These are phyloP conservation scores for Protophormia terraenovae DNA, from an alignment of 2,888 invertebrate genomes.

Conservation along the genomic window DNA sequence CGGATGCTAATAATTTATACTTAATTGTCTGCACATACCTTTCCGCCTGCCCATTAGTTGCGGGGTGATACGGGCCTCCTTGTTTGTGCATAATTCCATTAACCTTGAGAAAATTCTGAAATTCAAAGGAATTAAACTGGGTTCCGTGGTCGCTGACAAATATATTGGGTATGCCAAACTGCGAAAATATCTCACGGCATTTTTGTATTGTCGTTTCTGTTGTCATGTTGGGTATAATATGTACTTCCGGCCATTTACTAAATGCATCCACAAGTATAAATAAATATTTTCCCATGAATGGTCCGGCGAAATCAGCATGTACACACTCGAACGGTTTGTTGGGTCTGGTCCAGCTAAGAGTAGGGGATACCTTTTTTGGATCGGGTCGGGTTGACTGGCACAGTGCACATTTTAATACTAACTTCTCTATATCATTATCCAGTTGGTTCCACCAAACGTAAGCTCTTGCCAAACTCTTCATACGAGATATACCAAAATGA, in stretches of 20 bases:
- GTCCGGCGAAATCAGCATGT: too few relatives aligned
- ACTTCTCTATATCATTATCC: conserved; percentile 14
- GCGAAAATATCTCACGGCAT: conserved; percentile 56
- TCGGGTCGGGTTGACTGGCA: background rate
- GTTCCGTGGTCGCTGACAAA: background rate
- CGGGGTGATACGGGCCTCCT: background rate
- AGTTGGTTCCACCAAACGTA: conserved; percentile 12
- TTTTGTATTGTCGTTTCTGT: conserved; percentile 48
- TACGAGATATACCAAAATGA: conserved; percentile 29
- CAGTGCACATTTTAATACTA: conserved; percentile 12
- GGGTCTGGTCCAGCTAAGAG: background rate
- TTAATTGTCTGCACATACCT: background rate
- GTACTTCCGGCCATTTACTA: conserved; percentile 70
- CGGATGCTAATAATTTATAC: background rate
- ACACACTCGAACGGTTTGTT: conserved; percentile 25
- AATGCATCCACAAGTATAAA: conserved; percentile 45
- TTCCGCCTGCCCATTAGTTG: background rate
- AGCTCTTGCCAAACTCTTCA: conserved; percentile 9
- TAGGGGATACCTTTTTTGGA: background rate
- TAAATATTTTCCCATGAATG: conserved; percentile 28
- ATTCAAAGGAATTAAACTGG: conserved; percentile 39
- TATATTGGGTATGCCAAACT: conserved; percentile 38
- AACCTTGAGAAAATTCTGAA: conserved; percentile 23
- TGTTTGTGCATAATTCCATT: background rate
- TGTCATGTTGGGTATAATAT: conserved; percentile 54